Percentiles rank a stretch among this genome's conserved stretches.
Evolutionary conservation across 2,888 invertebrate species (phyloP).

Genomic region (Chromoteleia sp.): DNA sequence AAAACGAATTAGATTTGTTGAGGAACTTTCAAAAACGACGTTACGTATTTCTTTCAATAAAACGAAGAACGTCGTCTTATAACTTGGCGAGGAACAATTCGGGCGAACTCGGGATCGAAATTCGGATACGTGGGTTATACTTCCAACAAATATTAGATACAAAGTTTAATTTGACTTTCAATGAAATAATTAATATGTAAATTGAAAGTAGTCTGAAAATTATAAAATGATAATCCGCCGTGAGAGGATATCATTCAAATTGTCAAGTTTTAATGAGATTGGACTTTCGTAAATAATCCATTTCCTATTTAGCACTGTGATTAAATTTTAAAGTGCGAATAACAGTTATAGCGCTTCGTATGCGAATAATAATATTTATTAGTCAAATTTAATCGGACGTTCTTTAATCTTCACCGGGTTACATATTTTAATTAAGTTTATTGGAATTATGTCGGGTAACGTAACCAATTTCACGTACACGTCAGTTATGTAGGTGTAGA

Average conservation of each 20-base stretch:
- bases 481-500: background rate
- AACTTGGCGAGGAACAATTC: background rate
- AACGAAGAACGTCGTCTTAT: background rate
- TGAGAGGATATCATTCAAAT: conserved; percentile 63
- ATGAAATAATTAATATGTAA: conserved; percentile 68
- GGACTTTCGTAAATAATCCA: conserved; percentile 59
- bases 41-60: conserved; percentile 12
- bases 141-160: conserved; percentile 4
- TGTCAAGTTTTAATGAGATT: conserved; percentile 68
- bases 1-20: conserved; percentile 38
- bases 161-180: conserved; percentile 48
- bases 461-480: conserved; percentile 41
- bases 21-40: conserved; percentile 1
- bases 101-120: background rate
- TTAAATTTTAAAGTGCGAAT: conserved; percentile 53
- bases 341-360: conserved; percentile 13
- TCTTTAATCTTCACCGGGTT: conserved; percentile 45
- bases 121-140: background rate
- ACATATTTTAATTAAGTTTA: conserved; percentile 59
- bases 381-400: conserved; percentile 36
- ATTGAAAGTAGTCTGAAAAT: conserved; percentile 65
- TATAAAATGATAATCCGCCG: conserved; percentile 62
- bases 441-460: conserved; percentile 32
- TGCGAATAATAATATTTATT: conserved; percentile 33
- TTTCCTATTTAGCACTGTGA: conserved; percentile 44